Percentiles rank a stretch among this genome's conserved stretches.
These are phyloP conservation scores for Adelognathus sp. DNA, from an alignment of 2,888 invertebrate species.

Conservation along the genomic window DNA sequence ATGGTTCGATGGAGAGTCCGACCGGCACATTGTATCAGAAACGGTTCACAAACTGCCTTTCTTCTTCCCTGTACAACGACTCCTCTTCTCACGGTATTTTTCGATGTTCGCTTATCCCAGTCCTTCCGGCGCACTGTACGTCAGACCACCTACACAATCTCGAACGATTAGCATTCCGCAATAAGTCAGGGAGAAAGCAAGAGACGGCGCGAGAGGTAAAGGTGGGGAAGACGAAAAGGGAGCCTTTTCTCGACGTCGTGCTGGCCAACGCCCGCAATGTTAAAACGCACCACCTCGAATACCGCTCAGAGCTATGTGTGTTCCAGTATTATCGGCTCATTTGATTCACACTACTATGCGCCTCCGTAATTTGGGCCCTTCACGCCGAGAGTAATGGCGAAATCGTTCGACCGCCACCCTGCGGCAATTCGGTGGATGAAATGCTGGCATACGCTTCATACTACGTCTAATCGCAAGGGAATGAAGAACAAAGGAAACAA, in stretches of 20 bases:
- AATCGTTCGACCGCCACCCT: conserved; percentile 68
- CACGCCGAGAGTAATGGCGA: conserved; percentile 65
- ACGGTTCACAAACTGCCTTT: background rate
- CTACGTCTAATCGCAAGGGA: conserved; percentile 27
- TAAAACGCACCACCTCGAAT: background rate
- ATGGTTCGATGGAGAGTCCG: too few relatives aligned
- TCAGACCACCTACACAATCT: conserved; percentile 68
- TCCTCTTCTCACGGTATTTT: background rate
- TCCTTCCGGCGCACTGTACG: background rate
- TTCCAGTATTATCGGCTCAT: conserved; percentile 75
- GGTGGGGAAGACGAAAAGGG: conserved; percentile 7
- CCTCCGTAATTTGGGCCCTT: conserved; percentile 70
- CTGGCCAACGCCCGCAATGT: conserved; percentile 7
- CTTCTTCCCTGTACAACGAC: background rate
- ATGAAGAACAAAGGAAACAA: background rate
- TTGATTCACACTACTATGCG: conserved; percentile 69
- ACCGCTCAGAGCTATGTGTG: conserved; percentile 72
- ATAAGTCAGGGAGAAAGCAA: conserved; percentile 71
- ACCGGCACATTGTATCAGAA: too few relatives aligned
- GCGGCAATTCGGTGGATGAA: conserved; percentile 56
- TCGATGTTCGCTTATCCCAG: background rate
- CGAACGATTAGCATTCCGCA: conserved; percentile 70
- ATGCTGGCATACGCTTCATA: background rate
- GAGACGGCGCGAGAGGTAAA: background rate
- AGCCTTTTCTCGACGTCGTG: conserved; percentile 16